phyloP scores from a whole-genome alignment of 2,797 vertebrate species.

The Lacerta viridis region DNA sequence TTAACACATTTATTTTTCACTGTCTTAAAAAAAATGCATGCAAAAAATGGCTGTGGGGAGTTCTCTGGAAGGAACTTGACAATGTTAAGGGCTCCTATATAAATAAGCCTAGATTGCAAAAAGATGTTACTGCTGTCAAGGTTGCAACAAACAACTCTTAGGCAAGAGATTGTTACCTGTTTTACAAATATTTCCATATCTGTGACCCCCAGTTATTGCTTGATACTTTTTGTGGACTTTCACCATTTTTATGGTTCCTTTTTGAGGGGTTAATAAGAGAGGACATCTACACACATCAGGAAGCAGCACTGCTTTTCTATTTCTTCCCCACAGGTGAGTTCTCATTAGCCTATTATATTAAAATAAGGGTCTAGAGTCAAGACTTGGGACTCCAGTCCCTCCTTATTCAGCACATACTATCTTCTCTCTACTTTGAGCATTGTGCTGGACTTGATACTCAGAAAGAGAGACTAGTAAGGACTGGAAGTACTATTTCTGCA shows the following conservation, averaged over 20 bases:
- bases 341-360: not conserved
- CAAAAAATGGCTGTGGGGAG: not conserved
- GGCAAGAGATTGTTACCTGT: constrained; percentile 11
- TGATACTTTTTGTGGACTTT: constrained; percentile 30
- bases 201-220: constrained; percentile 25
- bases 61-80: not conserved
- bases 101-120: constrained; percentile 23
- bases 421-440: constrained; percentile 28
- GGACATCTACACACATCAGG: not conserved
- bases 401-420: constrained; percentile 5
- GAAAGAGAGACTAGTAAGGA: not conserved
- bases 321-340: not conserved
- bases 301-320: constrained; percentile 1
- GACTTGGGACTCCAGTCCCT: constrained; percentile 13
- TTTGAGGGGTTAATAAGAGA: constrained; percentile 24
- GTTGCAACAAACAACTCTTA: constrained; percentile 4
- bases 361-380: constrained; percentile 19
- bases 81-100: not conserved
- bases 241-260: constrained; percentile 10
- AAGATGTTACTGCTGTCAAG: constrained; percentile 22
- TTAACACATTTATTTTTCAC: constrained; percentile 16
- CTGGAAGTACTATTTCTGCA: not conserved
- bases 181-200: constrained; percentile 37
- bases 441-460: not conserved
- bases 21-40: not conserved